phyloP scores from a whole-genome alignment of 2,797 vertebrate genomes.

The Harpagifer antarcticus region DNA sequence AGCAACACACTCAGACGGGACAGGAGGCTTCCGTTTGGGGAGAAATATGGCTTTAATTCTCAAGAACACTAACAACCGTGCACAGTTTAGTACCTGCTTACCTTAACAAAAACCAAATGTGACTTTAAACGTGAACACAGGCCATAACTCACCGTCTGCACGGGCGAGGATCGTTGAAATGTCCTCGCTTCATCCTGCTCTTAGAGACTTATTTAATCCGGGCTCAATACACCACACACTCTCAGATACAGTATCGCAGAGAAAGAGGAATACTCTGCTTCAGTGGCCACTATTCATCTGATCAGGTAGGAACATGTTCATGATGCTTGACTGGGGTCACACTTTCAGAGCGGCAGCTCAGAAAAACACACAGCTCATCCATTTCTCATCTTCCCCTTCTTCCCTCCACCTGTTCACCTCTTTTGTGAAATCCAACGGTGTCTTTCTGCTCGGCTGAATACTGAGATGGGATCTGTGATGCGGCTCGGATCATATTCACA shows the following conservation, averaged over 20 bases:
- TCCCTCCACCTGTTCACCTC: slow-evolving; percentile 75
- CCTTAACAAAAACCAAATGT: slow-evolving; percentile 3
- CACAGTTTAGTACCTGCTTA: background rate
- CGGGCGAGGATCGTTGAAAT: slow-evolving; percentile 1
- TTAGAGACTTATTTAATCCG: slow-evolving; percentile 28
- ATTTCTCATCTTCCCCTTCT: slow-evolving; percentile 64
- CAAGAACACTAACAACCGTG: background rate
- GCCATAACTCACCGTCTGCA: slow-evolving; percentile 9
- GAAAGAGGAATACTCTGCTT: slow-evolving; percentile 38
- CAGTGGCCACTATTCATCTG: slow-evolving; percentile 51
- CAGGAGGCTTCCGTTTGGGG: background rate
- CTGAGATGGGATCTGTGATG: slow-evolving; percentile 73
- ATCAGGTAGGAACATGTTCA: slow-evolving; percentile 69
- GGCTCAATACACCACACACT: background rate
- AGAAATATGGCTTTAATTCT: slow-evolving; percentile 18
- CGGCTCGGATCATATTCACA: slow-evolving; percentile 66
- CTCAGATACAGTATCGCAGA: slow-evolving; percentile 15
- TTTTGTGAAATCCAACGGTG: slow-evolving; percentile 65
- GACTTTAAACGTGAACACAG: slow-evolving; percentile 6
- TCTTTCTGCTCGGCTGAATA: slow-evolving; percentile 59
- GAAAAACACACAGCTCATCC: slow-evolving; percentile 70
- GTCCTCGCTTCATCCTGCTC: slow-evolving; percentile 15
- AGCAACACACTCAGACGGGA: background rate
- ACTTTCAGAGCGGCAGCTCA: slow-evolving; percentile 33
- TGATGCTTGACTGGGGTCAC: slow-evolving; percentile 62